Conservation (phyloP, 2,797 vertebrate species). For the Helarctos malayanus region DNA sequence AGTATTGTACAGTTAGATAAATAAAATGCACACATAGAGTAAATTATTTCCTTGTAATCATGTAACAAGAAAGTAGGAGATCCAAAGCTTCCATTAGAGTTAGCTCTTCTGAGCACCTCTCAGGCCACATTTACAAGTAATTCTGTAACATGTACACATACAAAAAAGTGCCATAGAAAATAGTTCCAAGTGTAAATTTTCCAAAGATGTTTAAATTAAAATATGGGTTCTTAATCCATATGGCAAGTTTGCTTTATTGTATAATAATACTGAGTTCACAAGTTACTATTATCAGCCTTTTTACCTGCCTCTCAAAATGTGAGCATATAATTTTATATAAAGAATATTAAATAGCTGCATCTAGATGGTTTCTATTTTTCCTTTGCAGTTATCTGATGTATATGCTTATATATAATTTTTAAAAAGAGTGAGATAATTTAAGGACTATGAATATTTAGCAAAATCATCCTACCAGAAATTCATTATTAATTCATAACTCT, state of each 20-base stretch:
- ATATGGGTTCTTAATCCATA: neutral
- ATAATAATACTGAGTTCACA: neutral
- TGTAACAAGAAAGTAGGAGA: neutral
- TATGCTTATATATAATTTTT: slow-evolving; percentile 15
- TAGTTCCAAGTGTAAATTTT: neutral
- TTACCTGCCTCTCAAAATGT: neutral
- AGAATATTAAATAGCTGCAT: neutral
- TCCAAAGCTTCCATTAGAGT: neutral
- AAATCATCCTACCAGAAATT: neutral
- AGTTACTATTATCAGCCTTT: neutral
- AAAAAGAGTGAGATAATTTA: neutral
- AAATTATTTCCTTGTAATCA: neutral
- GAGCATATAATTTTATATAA: neutral
- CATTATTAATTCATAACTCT: neutral
- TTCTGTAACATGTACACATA: neutral
- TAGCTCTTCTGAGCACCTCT: neutral
- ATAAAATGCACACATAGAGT: neutral
- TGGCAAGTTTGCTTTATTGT: neutral
- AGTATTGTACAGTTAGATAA: neutral
- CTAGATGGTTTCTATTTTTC: neutral
- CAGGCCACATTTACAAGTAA: neutral
- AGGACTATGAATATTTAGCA: neutral
- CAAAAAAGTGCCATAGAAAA: neutral
- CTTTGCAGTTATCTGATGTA: neutral
- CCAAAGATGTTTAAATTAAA: neutral